Evolutionary conservation across 2,888 invertebrate species (phyloP).

Genomic region (Polymixis flavicincta): DNA sequence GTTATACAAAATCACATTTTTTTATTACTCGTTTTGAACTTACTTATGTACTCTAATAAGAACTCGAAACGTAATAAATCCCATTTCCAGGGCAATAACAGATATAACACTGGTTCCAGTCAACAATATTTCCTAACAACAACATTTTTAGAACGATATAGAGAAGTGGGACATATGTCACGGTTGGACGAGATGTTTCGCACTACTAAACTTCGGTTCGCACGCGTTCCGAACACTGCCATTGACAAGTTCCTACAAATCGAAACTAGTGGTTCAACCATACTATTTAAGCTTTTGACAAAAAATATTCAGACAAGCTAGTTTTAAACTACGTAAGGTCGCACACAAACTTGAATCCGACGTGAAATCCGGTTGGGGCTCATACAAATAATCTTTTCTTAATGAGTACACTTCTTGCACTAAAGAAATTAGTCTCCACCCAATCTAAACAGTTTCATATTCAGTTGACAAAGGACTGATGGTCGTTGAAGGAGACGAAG

Average conservation of each 20-base stretch:
- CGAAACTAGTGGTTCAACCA: slow-evolving; percentile 26
- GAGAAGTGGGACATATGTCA: slow-evolving; percentile 19
- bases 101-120: not conserved
- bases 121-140: slow-evolving; percentile 1
- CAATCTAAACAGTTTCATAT: not conserved
- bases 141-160: slow-evolving; percentile 39
- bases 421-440: not conserved
- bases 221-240: slow-evolving; percentile 21
- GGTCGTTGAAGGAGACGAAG: not conserved
- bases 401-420: not conserved
- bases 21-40: not conserved
- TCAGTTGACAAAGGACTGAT: not conserved
- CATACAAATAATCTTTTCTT: not conserved
- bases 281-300: slow-evolving; percentile 18
- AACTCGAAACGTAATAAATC: not conserved
- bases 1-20: not conserved
- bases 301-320: slow-evolving; percentile 12
- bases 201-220: slow-evolving; percentile 37
- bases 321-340: not conserved
- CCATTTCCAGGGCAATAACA: not conserved
- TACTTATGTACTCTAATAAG: too few relatives aligned
- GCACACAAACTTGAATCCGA: not conserved
- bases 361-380: not conserved
- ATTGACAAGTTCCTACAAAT: slow-evolving; percentile 45
- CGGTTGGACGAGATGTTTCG: slow-evolving; percentile 39